These are phyloP conservation scores for Lasioglossum malachurum DNA, from an alignment of 2,888 invertebrate genomes.

Conservation along the genomic window DNA sequence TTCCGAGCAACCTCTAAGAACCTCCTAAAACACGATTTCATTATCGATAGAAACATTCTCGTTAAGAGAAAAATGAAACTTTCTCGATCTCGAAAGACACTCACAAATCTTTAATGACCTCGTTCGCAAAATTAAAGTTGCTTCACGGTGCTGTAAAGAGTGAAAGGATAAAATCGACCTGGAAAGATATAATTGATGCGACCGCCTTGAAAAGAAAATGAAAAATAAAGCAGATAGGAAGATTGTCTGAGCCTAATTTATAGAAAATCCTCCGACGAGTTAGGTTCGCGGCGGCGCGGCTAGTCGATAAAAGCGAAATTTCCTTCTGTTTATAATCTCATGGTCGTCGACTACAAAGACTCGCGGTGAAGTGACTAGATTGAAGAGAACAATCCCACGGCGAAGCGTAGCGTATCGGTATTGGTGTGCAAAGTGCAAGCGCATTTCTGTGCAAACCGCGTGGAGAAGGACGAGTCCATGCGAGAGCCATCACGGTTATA, in stretches of 20 bases:
- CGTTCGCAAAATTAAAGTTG: background rate
- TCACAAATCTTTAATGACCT: too few species aligned
- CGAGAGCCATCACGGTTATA: slow-evolving; percentile 39
- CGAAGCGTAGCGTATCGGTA: background rate
- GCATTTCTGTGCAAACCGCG: slow-evolving; percentile 50
- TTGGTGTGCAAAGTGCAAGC: slow-evolving; percentile 2
- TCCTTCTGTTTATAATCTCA: slow-evolving; percentile 13
- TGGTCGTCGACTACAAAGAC: slow-evolving; percentile 1
- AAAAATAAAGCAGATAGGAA: background rate
- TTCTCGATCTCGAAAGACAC: background rate
- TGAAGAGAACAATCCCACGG: slow-evolving; percentile 24
- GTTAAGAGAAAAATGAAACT: background rate
- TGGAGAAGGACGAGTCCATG: slow-evolving; percentile 56
- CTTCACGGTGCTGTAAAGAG: background rate
- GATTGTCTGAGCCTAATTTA: background rate
- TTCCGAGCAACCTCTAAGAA: background rate
- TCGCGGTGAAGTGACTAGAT: background rate
- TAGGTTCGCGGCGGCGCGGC: slow-evolving; percentile 8
- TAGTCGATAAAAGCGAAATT: slow-evolving; percentile 3
- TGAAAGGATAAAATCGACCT: background rate
- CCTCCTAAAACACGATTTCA: background rate
- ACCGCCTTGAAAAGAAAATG: background rate
- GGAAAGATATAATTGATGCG: background rate
- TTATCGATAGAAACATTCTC: background rate
- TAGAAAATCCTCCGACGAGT: background rate